phyloP scores from a whole-genome alignment of 2,888 invertebrate genomes.

The Dicyrtomina minuta region DNA sequence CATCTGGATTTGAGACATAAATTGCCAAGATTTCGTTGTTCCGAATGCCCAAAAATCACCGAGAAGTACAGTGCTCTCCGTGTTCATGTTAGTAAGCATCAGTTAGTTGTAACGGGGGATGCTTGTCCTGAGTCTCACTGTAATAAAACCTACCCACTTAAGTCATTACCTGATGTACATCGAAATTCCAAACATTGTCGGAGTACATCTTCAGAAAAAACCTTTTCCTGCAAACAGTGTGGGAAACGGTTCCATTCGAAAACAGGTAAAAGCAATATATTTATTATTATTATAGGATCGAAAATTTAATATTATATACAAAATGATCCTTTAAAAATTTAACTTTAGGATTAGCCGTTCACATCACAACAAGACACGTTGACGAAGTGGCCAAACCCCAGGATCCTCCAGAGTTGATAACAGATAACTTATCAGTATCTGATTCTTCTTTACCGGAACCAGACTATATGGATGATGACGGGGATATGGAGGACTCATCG shows the following conservation, averaged over 20 bases:
- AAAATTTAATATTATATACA: too few relatives aligned
- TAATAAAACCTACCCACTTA: conserved; percentile 39
- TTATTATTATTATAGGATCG: too few relatives aligned
- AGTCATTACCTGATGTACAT: conserved; percentile 41
- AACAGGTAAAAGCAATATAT: conserved; percentile 21
- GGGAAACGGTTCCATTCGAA: conserved; percentile 41
- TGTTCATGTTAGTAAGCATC: conserved; percentile 40
- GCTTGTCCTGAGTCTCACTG: conserved; percentile 35
- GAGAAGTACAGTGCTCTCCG: conserved; percentile 40
- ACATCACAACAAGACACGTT: conserved; percentile 38
- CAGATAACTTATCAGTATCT: conserved; percentile 2
- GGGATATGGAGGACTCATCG: neutral
- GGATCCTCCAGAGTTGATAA: neutral
- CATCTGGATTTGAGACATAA: conserved; percentile 25
- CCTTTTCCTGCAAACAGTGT: conserved; percentile 38
- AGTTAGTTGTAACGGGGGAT: conserved; percentile 29
- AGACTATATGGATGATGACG: neutral
- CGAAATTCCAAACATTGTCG: conserved; percentile 32
- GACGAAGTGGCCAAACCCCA: neutral
- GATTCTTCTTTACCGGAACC: conserved; percentile 1
- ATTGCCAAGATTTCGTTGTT: conserved; percentile 30
- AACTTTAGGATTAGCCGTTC: conserved; percentile 24
- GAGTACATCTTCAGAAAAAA: conserved; percentile 26
- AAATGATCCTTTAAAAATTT: too few relatives aligned
- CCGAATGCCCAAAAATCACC: conserved; percentile 41